These are phyloP conservation scores for Labrus mixtus DNA, from an alignment of 2,113 vertebrate species.

Conservation along the genomic window DNA sequence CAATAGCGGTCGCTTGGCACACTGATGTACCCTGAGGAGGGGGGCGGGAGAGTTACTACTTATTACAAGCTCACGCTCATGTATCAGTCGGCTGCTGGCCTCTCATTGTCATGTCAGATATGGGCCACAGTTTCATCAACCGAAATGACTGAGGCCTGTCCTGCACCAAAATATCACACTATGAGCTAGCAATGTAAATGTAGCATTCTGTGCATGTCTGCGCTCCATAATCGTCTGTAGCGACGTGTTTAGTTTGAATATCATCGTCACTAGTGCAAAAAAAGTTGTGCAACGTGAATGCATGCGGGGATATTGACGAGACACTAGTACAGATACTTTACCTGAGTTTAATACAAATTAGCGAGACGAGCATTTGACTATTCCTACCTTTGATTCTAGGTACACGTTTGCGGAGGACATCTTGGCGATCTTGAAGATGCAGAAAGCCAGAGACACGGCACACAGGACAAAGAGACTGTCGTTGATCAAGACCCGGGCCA, in stretches of 20 bases:
- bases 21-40: slow-evolving; percentile 93
- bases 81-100: neutral
- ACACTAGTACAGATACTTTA: neutral
- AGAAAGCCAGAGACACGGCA: slow-evolving; percentile 91
- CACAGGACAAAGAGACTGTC: slow-evolving; percentile 95
- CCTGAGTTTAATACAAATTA: neutral
- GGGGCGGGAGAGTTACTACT: slow-evolving; percentile 18
- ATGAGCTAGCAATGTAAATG: neutral
- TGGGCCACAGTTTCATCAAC: slow-evolving; percentile 8
- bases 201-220: neutral
- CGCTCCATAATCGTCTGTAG: too few relatives aligned
- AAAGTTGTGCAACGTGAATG: too few relatives aligned
- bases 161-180: neutral
- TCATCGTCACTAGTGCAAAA: too few relatives aligned
- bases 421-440: slow-evolving; percentile 95
- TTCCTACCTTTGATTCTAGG: slow-evolving; percentile 94
- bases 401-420: slow-evolving; percentile 98
- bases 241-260: neutral
- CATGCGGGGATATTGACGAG: too few relatives aligned
- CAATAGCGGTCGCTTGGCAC: slow-evolving; percentile 92
- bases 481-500: slow-evolving; percentile 91
- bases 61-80: slow-evolving; percentile 19
- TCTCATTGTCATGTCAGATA: slow-evolving; percentile 12
- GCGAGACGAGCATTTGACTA: neutral
- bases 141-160: neutral